A percentile compares a stretch with the other conserved stretches of the same genome.
phyloP scores from a whole-genome alignment of 2,113 vertebrate genomes.

The Antechinus stuartii region DNA sequence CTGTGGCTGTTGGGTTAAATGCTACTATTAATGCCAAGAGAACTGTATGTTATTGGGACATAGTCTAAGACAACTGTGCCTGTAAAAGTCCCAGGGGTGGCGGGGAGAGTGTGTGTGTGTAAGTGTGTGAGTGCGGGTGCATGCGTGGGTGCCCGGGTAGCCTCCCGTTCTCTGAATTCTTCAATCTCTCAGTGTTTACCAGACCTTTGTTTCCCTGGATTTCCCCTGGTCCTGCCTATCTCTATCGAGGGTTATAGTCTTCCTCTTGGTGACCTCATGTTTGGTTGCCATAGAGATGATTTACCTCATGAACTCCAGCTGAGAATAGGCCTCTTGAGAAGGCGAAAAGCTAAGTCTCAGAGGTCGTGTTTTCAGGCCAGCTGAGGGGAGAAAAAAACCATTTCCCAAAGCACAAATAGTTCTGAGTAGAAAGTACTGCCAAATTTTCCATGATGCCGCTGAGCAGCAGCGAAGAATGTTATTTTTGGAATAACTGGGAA shows the following conservation, averaged over 20 bases:
- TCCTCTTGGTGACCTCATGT: not conserved
- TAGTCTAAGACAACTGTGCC: conserved; percentile 1
- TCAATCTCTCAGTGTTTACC: conserved; percentile 42
- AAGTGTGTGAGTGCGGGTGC: no score
- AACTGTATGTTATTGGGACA: conserved; percentile 6
- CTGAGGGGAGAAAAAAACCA: conserved; percentile 10
- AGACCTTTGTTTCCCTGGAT: conserved; percentile 54
- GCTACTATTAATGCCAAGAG: conserved; percentile 30
- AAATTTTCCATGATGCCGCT: conserved; percentile 33
- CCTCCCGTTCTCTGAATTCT: conserved; percentile 32
- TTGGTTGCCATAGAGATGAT: conserved; percentile 50
- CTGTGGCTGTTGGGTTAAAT: conserved; percentile 56
- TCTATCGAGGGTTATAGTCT: not conserved
- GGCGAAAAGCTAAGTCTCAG: conserved; percentile 8
- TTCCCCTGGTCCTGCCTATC: conserved; percentile 22
- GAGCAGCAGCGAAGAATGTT: conserved; percentile 19
- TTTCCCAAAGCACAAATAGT: not conserved
- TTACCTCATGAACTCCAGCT: conserved; percentile 34
- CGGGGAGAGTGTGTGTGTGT: not conserved
- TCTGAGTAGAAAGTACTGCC: conserved; percentile 15
- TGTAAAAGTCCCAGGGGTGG: conserved; percentile 11
- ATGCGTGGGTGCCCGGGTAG: not conserved
- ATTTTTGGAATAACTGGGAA: conserved; percentile 53
- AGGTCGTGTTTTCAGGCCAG: conserved; percentile 23
- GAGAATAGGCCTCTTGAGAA: conserved; percentile 32